Percentiles rank a stretch among this genome's conserved stretches.
These are phyloP conservation scores for Malachius bipustulatus DNA, from an alignment of 2,888 invertebrate genomes.

Conservation along the genomic window DNA sequence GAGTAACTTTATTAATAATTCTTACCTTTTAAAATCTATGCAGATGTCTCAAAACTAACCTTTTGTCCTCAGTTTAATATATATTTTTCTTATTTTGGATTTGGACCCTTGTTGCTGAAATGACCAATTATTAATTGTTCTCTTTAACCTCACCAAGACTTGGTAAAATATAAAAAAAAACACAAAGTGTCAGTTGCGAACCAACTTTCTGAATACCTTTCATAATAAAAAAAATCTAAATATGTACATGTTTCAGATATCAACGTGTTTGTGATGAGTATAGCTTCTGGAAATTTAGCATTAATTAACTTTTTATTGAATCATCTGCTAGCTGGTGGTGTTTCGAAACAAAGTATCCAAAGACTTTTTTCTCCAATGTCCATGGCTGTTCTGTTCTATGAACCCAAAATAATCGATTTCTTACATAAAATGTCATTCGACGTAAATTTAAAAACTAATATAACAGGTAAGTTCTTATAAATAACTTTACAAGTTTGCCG, in stretches of 20 bases:
- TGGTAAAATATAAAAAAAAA: neutral
- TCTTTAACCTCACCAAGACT: too few species aligned
- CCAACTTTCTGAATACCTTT: neutral
- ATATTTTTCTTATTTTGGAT: too few species aligned
- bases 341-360: conserved; percentile 30
- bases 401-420: conserved; percentile 26
- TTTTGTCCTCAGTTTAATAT: too few species aligned
- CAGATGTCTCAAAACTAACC: too few species aligned
- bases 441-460: conserved; percentile 22
- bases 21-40: too few species aligned
- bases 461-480: conserved; percentile 28
- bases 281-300: conserved; percentile 29
- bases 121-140: too few species aligned
- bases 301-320: conserved; percentile 27
- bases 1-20: conserved; percentile 13
- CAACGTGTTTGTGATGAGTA: conserved; percentile 21
- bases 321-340: conserved; percentile 30
- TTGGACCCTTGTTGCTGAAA: too few species aligned
- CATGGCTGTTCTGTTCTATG: conserved; percentile 28
- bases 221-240: neutral
- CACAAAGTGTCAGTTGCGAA: neutral
- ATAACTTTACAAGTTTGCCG: too few species aligned
- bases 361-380: conserved; percentile 29
- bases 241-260: neutral
- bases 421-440: conserved; percentile 27